Base-by-base conservation (phyloP, 1,140 invertebrate species). In the Bilobella aurantiaca region DNA sequence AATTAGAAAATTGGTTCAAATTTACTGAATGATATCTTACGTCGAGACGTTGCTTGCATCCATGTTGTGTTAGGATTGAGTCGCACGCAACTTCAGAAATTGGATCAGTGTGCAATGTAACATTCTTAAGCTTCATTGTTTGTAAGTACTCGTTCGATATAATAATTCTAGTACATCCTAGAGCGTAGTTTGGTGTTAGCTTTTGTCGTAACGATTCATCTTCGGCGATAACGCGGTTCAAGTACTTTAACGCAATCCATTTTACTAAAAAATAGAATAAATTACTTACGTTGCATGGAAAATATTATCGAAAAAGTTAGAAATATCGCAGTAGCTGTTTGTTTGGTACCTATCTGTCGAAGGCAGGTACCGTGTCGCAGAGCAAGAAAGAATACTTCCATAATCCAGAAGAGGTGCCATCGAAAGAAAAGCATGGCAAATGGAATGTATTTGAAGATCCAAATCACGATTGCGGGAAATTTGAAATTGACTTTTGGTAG, bases 381-480 rank as follows among this genome's bases (percentile, higher is more conserved):
- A n/a, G n/a, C n/a, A n/a, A n/a, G n/a, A n/a, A n/a, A n/a, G n/a
- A n/a, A n/a, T n/a, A n/a, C n/a, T n/a, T n/a, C n/a, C n/a, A n/a
- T n/a, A n/a, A n/a, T n/a, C n/a, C 31, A n/a, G 32, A 63, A 62
- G 1, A 62, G 18, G 23, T 58, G 3, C 2, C 21, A 27, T 29
- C 49, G 29, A 8, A 21, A 1, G 1, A 66, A 14, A 23, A 27
- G 58, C n/a, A 46, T 30, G 1, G 57, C 18, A 62, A 62, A 47
- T 12, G 65, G 65, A 21, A 66, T n/a, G 2, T 23, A 21, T 18
- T 25, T 18, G 23, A 66, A 42, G 5, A 66, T n/a, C 30, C n/a
- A n/a, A n/a, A n/a, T n/a, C n/a, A n/a, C n/a, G n/a, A n/a, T n/a
- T n/a, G n/a, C n/a, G n/a, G n/a, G n/a, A n/a, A n/a, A n/a, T n/a